Base-by-base conservation (phyloP, 2,888 invertebrate species). In the Ormyrus rosae region DNA sequence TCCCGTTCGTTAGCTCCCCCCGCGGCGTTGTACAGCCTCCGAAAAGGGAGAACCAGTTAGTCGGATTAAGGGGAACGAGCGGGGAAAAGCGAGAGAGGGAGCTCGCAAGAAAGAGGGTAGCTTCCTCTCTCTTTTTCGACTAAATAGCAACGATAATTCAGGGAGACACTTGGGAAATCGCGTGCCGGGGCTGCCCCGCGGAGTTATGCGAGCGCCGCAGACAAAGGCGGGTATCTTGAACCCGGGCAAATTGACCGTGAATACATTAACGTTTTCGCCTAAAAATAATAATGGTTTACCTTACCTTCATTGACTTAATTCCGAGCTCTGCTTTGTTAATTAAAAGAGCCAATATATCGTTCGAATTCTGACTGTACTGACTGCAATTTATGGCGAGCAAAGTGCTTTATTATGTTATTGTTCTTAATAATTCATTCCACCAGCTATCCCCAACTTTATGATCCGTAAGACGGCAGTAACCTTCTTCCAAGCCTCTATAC, bases 131-230 rank as follows among this genome's bases (percentile, higher is more conserved):
- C 55, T 67, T 78, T 78, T 82, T 78, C 78, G 78, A 76, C 73
- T 77, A 74, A 80, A 71, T 80, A 81, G 69, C 76, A 83, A 80
- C 81, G 81, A 81, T 83, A 83, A 84, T 71, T 73, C 82, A 79
- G 77, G 63, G 76, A 75, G 80, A 77, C 83, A 83, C 83, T 83
- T 82, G 82, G 83, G 83, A 83, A 84, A 83, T 83, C 78, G 46
- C 50, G n/a, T 48, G 58, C 53, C 6, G 60, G 48, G 60, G 48
- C 71, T 19, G 3, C 50, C 34, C n/a, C 51, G 53, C 48, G 51
- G 60, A 53, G 13, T 64, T 71, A 78, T 67, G 58, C 5, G 19
- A 46, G 2, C 63, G 53, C 58, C 60, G 46, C 7, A 2, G 45
- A 51, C 51, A 60, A 45, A 75, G 34, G 56, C 45, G 11, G 50